Evolutionary conservation across 2,113 vertebrate genomes (phyloP).

Genomic region (Sander lucioperca): DNA sequence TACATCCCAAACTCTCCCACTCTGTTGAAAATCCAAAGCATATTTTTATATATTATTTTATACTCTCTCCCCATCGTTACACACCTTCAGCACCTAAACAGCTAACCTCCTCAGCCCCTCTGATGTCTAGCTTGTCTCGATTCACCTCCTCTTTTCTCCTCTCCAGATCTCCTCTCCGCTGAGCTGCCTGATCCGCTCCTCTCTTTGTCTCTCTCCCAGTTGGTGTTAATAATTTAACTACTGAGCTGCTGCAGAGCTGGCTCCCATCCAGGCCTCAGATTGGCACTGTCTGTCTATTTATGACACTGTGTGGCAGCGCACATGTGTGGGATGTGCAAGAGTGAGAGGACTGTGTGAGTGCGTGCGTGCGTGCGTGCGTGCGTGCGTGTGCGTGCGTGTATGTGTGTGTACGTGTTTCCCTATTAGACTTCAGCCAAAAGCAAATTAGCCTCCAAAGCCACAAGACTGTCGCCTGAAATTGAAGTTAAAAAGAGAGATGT

Average conservation of each 20-base stretch:
- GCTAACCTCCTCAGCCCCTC: conserved; percentile 36
- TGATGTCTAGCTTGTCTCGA: conserved; percentile 49
- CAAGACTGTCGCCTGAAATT: conserved; percentile 53
- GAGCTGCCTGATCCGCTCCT: conserved; percentile 65
- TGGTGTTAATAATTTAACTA: conserved; percentile 85
- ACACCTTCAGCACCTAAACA: conserved; percentile 18
- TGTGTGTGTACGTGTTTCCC: conserved; percentile 39
- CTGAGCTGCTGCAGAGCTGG: conserved; percentile 83
- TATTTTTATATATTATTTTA: conserved; percentile 18
- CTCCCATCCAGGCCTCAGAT: conserved; percentile 79
- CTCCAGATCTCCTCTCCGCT: conserved; percentile 65
- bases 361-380: neutral
- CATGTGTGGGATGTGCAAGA: conserved; percentile 80
- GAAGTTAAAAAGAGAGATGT: conserved; percentile 43
- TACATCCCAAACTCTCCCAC: conserved; percentile 40
- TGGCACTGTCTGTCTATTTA: conserved; percentile 82
- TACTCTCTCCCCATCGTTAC: neutral
- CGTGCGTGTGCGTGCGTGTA: neutral
- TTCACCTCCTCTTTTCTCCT: conserved; percentile 71
- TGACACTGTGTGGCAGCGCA: conserved; percentile 77
- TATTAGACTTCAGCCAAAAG: conserved; percentile 57
- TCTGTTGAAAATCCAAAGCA: conserved; percentile 16
- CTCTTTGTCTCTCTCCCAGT: conserved; percentile 81
- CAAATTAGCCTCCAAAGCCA: conserved; percentile 65
- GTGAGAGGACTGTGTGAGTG: conserved; percentile 41